phyloP scores from a whole-genome alignment of 2,888 invertebrate species.

The Drosophila lacicola region DNA sequence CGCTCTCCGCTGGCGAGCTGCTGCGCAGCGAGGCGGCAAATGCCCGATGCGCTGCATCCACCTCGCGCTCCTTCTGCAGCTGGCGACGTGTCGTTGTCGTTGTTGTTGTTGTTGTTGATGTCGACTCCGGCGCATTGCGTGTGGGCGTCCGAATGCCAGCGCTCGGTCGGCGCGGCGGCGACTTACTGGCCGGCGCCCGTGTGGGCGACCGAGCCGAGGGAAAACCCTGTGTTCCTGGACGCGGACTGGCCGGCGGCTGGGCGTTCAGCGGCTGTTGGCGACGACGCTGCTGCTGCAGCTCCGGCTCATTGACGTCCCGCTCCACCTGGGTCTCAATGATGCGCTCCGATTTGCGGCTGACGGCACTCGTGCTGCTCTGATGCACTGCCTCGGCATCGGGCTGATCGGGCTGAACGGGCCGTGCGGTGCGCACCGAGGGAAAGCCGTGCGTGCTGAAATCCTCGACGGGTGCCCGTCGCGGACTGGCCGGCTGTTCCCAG shows the following conservation, averaged over 20 bases:
- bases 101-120: conserved; percentile 47
- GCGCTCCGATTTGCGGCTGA: conserved; percentile 65
- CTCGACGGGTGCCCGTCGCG: conserved; percentile 43
- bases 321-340: conserved; percentile 60
- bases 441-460: conserved; percentile 75
- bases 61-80: conserved; percentile 81
- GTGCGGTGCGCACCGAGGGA: conserved; percentile 64
- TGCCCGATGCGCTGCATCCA: conserved; percentile 90
- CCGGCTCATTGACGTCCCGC: conserved; percentile 14
- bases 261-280: conserved; percentile 27
- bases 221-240: conserved; percentile 65
- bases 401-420: conserved; percentile 60
- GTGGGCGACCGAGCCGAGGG: conserved; percentile 63
- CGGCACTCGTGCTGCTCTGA: conserved; percentile 23
- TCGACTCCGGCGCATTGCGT: conserved; percentile 23
- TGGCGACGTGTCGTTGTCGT: conserved; percentile 64
- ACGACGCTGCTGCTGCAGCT: conserved; percentile 25
- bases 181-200: conserved; percentile 53
- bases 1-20: conserved; percentile 87
- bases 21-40: conserved; percentile 91
- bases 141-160: conserved; percentile 22
- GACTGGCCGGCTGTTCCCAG: conserved; percentile 60
- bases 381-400: conserved; percentile 56
- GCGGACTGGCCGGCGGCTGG: conserved; percentile 39
- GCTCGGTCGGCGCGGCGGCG: conserved; percentile 45